Percentiles rank a stretch among this genome's conserved stretches.
phyloP scores from a whole-genome alignment of 1,140 invertebrate species.

The Lordiphosa mommai region DNA sequence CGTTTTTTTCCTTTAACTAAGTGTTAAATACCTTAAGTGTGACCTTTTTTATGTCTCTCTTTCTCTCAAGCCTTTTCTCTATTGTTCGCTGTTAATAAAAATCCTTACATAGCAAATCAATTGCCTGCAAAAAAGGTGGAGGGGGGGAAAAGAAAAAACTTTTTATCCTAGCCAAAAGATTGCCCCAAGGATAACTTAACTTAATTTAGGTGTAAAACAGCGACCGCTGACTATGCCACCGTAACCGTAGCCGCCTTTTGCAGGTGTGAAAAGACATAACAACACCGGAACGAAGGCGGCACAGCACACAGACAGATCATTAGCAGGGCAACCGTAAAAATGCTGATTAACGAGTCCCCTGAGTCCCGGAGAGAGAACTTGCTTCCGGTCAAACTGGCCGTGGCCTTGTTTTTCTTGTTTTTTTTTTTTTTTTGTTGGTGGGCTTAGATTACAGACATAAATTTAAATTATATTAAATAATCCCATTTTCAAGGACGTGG shows the following conservation, averaged over 20 bases:
- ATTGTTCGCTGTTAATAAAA: too few relatives aligned
- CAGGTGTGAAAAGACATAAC: conserved; percentile 41
- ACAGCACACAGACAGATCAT: conserved; percentile 60
- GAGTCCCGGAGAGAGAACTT: conserved; percentile 28
- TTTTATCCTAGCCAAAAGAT: not conserved
- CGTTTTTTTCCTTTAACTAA: too few relatives aligned
- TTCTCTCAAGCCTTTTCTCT: too few relatives aligned
- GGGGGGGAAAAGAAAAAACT: too few relatives aligned
- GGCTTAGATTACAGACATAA: conserved; percentile 63
- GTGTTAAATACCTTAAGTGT: too few relatives aligned
- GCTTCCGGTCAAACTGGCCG: conserved; percentile 29
- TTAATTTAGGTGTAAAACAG: conserved; percentile 49
- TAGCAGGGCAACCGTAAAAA: conserved; percentile 74
- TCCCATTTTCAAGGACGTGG: conserved; percentile 56
- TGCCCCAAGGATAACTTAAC: conserved; percentile 51
- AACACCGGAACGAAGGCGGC: not conserved
- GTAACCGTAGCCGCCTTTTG: conserved; percentile 1
- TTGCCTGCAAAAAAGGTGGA: too few relatives aligned
- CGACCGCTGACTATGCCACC: conserved; percentile 16
- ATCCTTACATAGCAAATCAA: too few relatives aligned
- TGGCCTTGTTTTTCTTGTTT: conserved; percentile 9
- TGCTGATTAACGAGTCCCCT: conserved; percentile 72
- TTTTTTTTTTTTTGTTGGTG: not conserved
- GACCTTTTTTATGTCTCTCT: too few relatives aligned
- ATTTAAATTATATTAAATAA: conserved; percentile 75